These are phyloP conservation scores for Scaptomyza parva DNA, from an alignment of 2,888 invertebrate species.

Conservation along the genomic window DNA sequence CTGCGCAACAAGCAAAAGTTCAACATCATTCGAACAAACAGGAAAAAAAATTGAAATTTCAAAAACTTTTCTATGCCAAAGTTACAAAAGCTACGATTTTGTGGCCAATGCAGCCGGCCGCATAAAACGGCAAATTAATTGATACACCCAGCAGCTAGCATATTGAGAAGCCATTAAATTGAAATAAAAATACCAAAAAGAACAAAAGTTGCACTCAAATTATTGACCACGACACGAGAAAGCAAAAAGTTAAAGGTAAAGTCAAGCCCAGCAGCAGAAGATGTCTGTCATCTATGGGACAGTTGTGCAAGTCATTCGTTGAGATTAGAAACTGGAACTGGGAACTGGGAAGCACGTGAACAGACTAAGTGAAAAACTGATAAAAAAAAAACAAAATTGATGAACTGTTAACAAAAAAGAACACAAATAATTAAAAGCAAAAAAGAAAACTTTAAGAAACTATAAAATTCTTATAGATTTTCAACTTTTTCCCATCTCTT, in stretches of 20 bases:
- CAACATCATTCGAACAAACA: conserved; percentile 25
- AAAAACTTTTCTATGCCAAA: conserved; percentile 49
- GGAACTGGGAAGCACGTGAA: conserved; percentile 10
- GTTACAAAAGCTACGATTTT: conserved; percentile 49
- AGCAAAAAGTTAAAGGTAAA: conserved; percentile 9
- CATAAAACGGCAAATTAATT: conserved; percentile 68
- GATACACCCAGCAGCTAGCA: conserved; percentile 49
- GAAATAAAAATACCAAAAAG: conserved; percentile 34
- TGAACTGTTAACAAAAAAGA: background rate
- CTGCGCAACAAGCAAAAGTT: conserved; percentile 36
- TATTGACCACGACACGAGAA: conserved; percentile 20
- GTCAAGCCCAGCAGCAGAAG: background rate
- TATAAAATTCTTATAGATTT: too few species aligned
- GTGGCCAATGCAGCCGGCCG: conserved; percentile 68
- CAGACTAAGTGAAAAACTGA: background rate
- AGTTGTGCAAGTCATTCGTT: conserved; percentile 67
- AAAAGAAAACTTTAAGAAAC: background rate
- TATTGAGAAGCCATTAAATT: conserved; percentile 61
- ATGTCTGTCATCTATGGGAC: conserved; percentile 22
- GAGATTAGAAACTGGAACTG: conserved; percentile 51
- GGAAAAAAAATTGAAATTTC: conserved; percentile 36
- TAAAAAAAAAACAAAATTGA: background rate
- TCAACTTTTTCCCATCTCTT: too few species aligned
- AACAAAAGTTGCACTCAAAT: conserved; percentile 26
- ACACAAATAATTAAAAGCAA: background rate